phyloP scores from a whole-genome alignment of 2,888 invertebrate species.

The Agapostemon virescens region DNA sequence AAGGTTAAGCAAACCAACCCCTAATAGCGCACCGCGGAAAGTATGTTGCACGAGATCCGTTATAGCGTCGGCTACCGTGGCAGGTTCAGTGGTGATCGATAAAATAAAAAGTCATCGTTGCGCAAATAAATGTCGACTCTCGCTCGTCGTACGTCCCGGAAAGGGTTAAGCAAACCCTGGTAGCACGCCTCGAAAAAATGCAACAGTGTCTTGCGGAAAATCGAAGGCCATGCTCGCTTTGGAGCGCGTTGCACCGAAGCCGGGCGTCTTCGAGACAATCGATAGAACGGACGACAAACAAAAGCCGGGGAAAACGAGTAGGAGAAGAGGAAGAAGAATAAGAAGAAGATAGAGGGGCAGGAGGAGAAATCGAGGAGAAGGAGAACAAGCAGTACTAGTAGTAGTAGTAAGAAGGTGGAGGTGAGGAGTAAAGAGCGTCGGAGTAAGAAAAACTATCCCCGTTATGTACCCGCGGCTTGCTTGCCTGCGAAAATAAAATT shows the following conservation, averaged over 20 bases:
- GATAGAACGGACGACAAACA: slow-evolving; percentile 17
- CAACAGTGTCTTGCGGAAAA: background rate
- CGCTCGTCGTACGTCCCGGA: no score
- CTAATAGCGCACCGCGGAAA: no score
- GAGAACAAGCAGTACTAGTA: no score
- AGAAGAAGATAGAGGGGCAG: slow-evolving; percentile 1
- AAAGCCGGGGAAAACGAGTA: background rate
- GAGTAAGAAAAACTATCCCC: slow-evolving; percentile 48
- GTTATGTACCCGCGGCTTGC: slow-evolving; percentile 62
- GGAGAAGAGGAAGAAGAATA: background rate
- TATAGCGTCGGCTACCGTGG: no score
- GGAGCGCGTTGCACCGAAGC: slow-evolving; percentile 1
- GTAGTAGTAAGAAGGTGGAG: background rate
- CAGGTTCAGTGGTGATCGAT: no score
- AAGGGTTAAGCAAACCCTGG: background rate
- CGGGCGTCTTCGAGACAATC: slow-evolving; percentile 21
- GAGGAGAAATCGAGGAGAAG: background rate
- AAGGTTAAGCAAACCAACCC: no score
- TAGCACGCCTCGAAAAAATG: background rate
- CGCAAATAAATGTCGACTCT: no score
- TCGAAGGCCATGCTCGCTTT: background rate
- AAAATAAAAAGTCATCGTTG: no score
- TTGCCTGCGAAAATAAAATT: slow-evolving; percentile 68
- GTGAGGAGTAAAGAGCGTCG: slow-evolving; percentile 13
- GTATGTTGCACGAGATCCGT: no score